phyloP scores from a whole-genome alignment of 2,113 vertebrate species.

The Crotalus horridus region DNA sequence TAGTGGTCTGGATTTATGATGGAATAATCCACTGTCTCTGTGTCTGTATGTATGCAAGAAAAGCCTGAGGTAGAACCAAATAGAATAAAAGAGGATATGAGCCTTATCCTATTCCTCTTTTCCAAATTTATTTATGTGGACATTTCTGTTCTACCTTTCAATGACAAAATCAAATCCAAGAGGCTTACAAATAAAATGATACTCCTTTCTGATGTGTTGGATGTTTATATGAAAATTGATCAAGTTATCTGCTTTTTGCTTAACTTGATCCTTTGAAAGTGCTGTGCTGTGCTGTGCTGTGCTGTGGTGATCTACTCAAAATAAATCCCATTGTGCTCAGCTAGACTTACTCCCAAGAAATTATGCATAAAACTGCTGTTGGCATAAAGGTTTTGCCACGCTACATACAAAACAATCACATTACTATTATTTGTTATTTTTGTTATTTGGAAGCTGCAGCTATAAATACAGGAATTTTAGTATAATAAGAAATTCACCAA shows the following conservation, averaged over 20 bases:
- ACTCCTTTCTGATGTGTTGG: not conserved
- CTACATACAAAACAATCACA: not conserved
- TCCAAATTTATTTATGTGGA: not conserved
- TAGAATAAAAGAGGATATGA: not conserved
- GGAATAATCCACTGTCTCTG: not conserved
- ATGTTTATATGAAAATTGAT: not conserved
- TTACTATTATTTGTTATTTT: not conserved
- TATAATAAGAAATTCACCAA: constrained; percentile 29
- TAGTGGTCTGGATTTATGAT: constrained; percentile 8
- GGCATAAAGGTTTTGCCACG: not conserved
- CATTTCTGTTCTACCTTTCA: not conserved
- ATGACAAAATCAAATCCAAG: not conserved
- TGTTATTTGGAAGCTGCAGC: constrained; percentile 12
- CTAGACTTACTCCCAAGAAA: not conserved
- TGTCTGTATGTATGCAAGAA: too few species aligned
- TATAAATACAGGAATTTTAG: constrained; percentile 28
- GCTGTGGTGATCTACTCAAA: not conserved
- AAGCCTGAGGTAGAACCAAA: not conserved
- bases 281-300: too few species aligned
- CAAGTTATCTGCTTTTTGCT: not conserved
- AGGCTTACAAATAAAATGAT: not conserved
- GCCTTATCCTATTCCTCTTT: not conserved
- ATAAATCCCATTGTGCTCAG: not conserved
- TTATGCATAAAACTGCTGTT: not conserved
- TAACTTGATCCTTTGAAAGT: not conserved